Percentiles rank a stretch among this genome's conserved stretches.
These are phyloP conservation scores for Typhlichthys eigenmanni DNA, from an alignment of 2,797 vertebrate species.

Conservation along the genomic window DNA sequence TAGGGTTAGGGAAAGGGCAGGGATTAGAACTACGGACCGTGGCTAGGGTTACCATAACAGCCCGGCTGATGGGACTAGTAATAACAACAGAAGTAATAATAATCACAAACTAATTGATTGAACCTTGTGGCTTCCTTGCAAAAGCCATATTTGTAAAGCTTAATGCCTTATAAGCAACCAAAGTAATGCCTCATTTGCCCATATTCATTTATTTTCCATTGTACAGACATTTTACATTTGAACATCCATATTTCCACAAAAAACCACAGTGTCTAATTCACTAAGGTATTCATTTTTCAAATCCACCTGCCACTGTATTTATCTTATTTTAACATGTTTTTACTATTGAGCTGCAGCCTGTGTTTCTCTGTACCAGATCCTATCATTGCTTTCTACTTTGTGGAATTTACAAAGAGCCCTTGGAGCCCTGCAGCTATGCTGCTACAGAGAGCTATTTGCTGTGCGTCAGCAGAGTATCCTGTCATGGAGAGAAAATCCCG, in stretches of 20 bases:
- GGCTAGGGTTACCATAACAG: constrained; percentile 84
- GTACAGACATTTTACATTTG: constrained; percentile 9
- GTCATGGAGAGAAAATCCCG: constrained; percentile 85
- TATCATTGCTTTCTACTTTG: constrained; percentile 71
- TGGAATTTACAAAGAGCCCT: constrained; percentile 71
- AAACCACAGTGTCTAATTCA: constrained; percentile 7
- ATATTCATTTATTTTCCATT: constrained; percentile 29
- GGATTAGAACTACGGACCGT: constrained; percentile 76
- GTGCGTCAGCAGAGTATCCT: constrained; percentile 79
- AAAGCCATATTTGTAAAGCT: constrained; percentile 78
- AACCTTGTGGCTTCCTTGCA: constrained; percentile 79
- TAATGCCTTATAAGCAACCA: constrained; percentile 62
- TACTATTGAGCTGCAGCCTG: constrained; percentile 33
- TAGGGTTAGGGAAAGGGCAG: constrained; percentile 79
- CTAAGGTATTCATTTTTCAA: constrained; percentile 12
- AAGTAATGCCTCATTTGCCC: constrained; percentile 59
- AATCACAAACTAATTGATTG: constrained; percentile 85
- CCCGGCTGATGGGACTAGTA: constrained; percentile 78
- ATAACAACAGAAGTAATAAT: constrained; percentile 85
- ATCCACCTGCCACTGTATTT: constrained; percentile 33
- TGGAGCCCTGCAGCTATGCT: constrained; percentile 69
- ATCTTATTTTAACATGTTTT: constrained; percentile 23
- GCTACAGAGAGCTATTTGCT: constrained; percentile 76
- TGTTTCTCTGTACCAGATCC: constrained; percentile 55
- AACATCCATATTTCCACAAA: constrained; percentile 14